A percentile compares a stretch with the other conserved stretches of the same genome.
phyloP scores from a whole-genome alignment of 2,797 vertebrate genomes.

The Artibeus jamaicensis region DNA sequence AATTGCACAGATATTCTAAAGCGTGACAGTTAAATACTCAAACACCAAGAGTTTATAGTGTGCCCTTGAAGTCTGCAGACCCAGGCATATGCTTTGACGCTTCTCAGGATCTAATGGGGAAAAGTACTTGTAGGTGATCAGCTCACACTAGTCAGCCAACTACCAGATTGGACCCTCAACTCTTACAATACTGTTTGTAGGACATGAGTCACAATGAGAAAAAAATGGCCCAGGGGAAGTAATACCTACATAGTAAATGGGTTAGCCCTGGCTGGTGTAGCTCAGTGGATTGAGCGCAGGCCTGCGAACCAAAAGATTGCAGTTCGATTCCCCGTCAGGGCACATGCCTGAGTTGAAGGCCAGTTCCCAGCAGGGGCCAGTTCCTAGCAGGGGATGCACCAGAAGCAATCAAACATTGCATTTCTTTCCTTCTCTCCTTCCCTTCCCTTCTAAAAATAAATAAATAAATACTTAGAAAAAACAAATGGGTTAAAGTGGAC shows the following conservation, averaged over 20 bases:
- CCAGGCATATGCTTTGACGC: neutral
- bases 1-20: neutral
- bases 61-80: too few species aligned
- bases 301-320: too few species aligned
- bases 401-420: too few species aligned
- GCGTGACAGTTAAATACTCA: neutral
- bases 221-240: neutral
- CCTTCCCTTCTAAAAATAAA: too few species aligned
- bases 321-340: too few species aligned
- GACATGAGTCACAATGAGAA: neutral
- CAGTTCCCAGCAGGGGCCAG: too few species aligned
- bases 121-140: neutral
- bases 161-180: neutral
- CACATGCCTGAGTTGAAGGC: too few species aligned
- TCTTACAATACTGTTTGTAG: neutral
- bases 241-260: neutral
- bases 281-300: too few species aligned
- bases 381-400: too few species aligned
- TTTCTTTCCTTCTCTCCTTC: too few species aligned
- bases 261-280: too few species aligned
- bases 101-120: neutral
- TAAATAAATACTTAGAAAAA: too few species aligned
- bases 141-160: neutral
- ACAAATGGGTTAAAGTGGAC: neutral
- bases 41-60: neutral